These are phyloP conservation scores for Eulimnadia texana DNA, from an alignment of 1,140 invertebrate species.

Conservation along the genomic window DNA sequence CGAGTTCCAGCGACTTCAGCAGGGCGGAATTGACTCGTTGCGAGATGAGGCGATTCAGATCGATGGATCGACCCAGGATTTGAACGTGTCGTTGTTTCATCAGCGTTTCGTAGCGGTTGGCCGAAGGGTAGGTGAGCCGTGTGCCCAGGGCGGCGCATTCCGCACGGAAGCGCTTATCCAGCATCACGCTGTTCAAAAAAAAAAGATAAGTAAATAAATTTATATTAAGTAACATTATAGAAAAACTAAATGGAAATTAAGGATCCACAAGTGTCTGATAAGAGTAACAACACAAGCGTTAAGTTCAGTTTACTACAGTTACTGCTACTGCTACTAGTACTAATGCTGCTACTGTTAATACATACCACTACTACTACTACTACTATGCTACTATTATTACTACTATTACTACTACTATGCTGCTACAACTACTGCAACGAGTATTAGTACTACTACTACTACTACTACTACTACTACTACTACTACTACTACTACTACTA, in stretches of 20 bases:
- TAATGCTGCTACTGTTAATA: no score
- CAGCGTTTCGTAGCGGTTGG: constrained; percentile 88
- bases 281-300: no score
- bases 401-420: no score
- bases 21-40: constrained; percentile 92
- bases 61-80: constrained; percentile 86
- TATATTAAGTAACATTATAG: background rate
- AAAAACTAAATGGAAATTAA: background rate
- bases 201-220: constrained; percentile 11
- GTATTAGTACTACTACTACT: no score
- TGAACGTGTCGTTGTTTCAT: constrained; percentile 93
- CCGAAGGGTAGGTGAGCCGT: constrained; percentile 63
- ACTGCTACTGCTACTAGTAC: no score
- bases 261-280: no score
- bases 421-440: no score
- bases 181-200: constrained; percentile 58
- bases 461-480: no score
- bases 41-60: constrained; percentile 89
- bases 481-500: no score
- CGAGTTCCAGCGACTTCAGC: constrained; percentile 87
- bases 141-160: constrained; percentile 79
- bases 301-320: no score
- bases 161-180: constrained; percentile 91
- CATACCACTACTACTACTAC: no score
- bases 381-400: no score